phyloP scores from a whole-genome alignment of 2,888 invertebrate genomes.

The Pinctada fucata region DNA sequence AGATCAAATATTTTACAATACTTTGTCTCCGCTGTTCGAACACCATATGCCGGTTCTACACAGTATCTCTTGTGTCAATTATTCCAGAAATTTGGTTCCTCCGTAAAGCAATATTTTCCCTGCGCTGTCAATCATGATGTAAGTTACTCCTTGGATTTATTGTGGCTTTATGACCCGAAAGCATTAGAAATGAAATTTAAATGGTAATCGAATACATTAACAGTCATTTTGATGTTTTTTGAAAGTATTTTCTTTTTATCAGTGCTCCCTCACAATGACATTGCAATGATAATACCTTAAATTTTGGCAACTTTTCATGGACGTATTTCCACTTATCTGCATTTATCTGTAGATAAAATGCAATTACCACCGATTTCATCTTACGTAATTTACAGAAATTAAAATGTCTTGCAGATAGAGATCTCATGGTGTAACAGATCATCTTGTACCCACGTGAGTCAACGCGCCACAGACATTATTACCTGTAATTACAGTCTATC shows the following conservation, averaged over 20 bases:
- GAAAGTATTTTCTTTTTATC: background rate
- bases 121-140: background rate
- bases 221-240: background rate
- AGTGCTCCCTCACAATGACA: background rate
- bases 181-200: background rate
- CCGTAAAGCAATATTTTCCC: background rate
- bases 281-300: too few relatives aligned
- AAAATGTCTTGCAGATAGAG: background rate
- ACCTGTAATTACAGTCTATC: slow-evolving; percentile 1
- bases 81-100: background rate
- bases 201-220: background rate
- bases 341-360: background rate
- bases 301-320: too few relatives aligned
- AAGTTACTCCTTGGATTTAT: background rate
- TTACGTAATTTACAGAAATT: slow-evolving; percentile 1
- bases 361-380: background rate
- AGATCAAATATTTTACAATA: too few relatives aligned
- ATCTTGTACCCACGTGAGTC: background rate
- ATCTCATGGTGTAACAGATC: background rate
- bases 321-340: too few relatives aligned
- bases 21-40: too few relatives aligned
- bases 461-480: background rate
- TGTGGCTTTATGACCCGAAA: too few relatives aligned
- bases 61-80: too few relatives aligned
- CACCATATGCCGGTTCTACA: too few relatives aligned